A percentile compares a stretch with the other conserved stretches of the same genome.
These are phyloP conservation scores for Morinoia aosen DNA, from an alignment of 2,888 invertebrate genomes.

Conservation along the genomic window DNA sequence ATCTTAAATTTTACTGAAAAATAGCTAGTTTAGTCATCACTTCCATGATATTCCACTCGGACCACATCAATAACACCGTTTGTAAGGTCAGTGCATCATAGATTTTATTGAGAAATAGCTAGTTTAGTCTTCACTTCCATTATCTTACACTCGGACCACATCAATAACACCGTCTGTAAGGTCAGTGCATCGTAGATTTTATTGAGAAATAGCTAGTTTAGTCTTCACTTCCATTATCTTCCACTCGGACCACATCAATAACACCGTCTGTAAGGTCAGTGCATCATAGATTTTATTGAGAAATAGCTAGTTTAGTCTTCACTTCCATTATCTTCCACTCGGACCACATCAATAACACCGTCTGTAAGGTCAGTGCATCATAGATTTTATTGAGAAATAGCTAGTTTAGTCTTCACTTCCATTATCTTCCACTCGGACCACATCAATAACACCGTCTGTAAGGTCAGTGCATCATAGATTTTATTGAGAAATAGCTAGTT, in stretches of 20 bases:
- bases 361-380: constrained; percentile 84
- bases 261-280: constrained; percentile 93
- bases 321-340: constrained; percentile 91
- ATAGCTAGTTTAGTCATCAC: constrained; percentile 76
- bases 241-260: constrained; percentile 93
- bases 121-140: constrained; percentile 81
- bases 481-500: not conserved
- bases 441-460: constrained; percentile 95
- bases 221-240: constrained; percentile 89
- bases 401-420: constrained; percentile 79
- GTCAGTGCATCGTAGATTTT: constrained; percentile 75
- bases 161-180: constrained; percentile 94
- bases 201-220: not conserved
- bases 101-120: not conserved
- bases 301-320: constrained; percentile 73
- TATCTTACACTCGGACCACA: constrained; percentile 92
- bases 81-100: constrained; percentile 81
- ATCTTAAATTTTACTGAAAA: not conserved
- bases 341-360: constrained; percentile 94
- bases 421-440: constrained; percentile 93
- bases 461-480: constrained; percentile 77
- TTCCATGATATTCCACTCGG: constrained; percentile 90
- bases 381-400: not conserved
- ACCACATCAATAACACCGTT: constrained; percentile 95
- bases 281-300: not conserved